A percentile compares a stretch with the other conserved stretches of the same genome.
phyloP scores from a whole-genome alignment of 2,888 invertebrate genomes.

The Phyto melanocephala region DNA sequence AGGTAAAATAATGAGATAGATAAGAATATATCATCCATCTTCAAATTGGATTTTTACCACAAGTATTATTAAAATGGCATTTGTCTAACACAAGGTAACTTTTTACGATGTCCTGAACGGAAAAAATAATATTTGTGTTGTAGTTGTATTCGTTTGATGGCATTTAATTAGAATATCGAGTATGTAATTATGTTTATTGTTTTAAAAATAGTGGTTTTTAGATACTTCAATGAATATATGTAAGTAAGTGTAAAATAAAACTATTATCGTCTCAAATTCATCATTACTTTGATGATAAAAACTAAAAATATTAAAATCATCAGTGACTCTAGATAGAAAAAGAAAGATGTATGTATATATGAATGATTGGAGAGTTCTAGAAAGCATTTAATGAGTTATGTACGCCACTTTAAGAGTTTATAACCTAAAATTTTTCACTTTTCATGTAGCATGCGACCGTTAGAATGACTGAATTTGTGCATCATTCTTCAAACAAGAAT shows the following conservation, averaged over 20 bases:
- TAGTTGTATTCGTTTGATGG: too few species aligned
- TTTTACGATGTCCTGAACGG: too few species aligned
- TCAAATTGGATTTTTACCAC: constrained; percentile 33
- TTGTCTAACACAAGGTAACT: background rate
- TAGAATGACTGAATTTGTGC: constrained; percentile 7
- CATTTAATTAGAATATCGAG: too few species aligned
- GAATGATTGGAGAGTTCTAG: constrained; percentile 32
- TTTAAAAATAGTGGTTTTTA: too few species aligned
- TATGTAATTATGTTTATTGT: too few species aligned
- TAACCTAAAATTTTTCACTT: constrained; percentile 7
- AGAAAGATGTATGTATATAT: background rate
- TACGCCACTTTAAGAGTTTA: constrained; percentile 11
- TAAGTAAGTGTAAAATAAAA: too few species aligned
- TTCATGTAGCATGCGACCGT: constrained; percentile 12
- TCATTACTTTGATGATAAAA: too few species aligned
- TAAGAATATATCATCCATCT: constrained; percentile 38
- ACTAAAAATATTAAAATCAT: too few species aligned
- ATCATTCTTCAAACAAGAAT: constrained; percentile 38
- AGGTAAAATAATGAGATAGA: constrained; percentile 66
- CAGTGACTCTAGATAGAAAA: background rate
- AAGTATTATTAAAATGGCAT: constrained; percentile 45
- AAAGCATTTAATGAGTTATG: constrained; percentile 37
- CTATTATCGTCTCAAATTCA: too few species aligned
- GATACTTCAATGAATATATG: too few species aligned
- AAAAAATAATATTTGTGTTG: too few species aligned